Conservation (phyloP, 2,113 vertebrate species). For the Irena cyanogastra region DNA sequence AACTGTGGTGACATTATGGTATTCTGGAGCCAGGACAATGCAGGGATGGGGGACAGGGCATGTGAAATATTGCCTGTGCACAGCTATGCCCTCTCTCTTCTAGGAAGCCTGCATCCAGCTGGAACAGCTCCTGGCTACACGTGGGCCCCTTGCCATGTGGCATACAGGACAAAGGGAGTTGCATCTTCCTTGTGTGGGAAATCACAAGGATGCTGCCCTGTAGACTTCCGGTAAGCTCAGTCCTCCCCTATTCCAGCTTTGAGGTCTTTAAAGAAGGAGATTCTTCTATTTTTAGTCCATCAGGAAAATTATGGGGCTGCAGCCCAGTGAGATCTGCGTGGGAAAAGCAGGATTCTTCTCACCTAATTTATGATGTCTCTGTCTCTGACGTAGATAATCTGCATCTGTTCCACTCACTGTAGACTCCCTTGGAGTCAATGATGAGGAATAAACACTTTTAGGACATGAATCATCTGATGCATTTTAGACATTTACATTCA, state of each 20-base stretch:
- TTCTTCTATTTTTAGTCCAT: background rate
- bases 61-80: background rate
- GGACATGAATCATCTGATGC: constrained; percentile 53
- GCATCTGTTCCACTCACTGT: constrained; percentile 35
- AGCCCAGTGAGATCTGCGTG: background rate
- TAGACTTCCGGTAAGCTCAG: background rate
- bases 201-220: background rate
- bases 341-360: background rate
- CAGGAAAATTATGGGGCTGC: background rate
- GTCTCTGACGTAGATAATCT: constrained; percentile 25
- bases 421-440: constrained; percentile 28
- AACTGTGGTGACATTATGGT: background rate
- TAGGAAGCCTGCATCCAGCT: background rate
- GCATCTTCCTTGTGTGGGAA: background rate
- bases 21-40: background rate
- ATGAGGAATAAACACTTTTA: constrained; percentile 46
- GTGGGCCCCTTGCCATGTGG: background rate
- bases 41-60: background rate
- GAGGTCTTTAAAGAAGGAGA: background rate
- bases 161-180: background rate
- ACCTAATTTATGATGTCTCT: constrained; percentile 12
- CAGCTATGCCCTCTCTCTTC: background rate
- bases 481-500: constrained; percentile 57
- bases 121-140: background rate
- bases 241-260: background rate